Evolutionary conservation across 2,797 vertebrate species (phyloP).

Genomic region (Sylvilagus floridanus): DNA sequence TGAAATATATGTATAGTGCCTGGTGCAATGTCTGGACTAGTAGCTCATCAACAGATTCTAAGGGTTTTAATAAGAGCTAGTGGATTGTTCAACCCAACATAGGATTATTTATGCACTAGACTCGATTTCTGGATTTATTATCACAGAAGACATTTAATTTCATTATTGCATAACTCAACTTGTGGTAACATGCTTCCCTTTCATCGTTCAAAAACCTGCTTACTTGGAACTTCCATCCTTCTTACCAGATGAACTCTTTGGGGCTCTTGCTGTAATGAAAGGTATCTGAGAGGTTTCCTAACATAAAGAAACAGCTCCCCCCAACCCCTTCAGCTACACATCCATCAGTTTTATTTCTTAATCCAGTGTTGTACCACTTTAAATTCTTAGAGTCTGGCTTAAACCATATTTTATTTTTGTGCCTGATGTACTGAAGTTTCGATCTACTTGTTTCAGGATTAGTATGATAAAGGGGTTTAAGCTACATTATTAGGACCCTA

Average conservation of each 20-base stretch:
- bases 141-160: background rate
- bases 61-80: background rate
- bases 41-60: background rate
- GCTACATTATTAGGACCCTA: background rate
- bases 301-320: too few species aligned
- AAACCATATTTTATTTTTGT: background rate
- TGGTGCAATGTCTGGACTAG: background rate
- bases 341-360: background rate
- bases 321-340: background rate
- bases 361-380: background rate
- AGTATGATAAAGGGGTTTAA: background rate
- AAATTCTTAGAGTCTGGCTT: background rate
- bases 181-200: background rate
- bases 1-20: background rate
- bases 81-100: background rate
- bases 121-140: background rate
- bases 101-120: background rate
- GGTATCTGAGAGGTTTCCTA: background rate
- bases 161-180: background rate
- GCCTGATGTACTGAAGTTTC: background rate
- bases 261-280: background rate
- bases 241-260: background rate
- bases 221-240: background rate
- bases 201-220: background rate
- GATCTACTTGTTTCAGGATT: background rate